phyloP scores from a whole-genome alignment of 2,113 vertebrate genomes.

The Egretta garzetta region DNA sequence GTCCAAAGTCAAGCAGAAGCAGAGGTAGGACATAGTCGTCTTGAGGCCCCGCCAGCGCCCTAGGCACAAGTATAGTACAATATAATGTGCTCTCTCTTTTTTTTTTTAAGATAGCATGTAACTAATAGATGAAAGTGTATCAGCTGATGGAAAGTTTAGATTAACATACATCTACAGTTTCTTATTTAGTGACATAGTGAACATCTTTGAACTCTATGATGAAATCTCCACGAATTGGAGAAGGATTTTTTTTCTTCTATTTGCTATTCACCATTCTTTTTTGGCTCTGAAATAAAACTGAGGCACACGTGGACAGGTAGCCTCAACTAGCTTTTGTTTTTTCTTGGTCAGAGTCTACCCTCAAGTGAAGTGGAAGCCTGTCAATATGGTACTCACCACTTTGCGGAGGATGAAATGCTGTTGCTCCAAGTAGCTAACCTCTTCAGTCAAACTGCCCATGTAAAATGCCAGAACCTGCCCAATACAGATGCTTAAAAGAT shows the following conservation, averaged over 20 bases:
- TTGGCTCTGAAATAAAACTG: background rate
- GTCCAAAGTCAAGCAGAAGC: background rate
- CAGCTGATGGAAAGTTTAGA: background rate
- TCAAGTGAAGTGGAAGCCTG: background rate
- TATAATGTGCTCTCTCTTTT: too few relatives aligned
- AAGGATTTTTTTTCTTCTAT: background rate
- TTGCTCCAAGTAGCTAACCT: background rate
- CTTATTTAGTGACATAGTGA: background rate
- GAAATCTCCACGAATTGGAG: background rate
- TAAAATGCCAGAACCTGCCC: background rate
- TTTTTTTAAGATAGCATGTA: background rate
- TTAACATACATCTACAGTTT: background rate
- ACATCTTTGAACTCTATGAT: background rate
- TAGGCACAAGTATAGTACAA: background rate
- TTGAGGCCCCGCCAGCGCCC: background rate
- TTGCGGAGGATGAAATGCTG: background rate
- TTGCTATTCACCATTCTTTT: background rate
- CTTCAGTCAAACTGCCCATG: background rate
- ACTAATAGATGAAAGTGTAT: background rate
- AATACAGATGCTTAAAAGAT: background rate
- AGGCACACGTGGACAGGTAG: too few relatives aligned
- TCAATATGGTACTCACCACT: background rate
- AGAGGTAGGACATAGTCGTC: background rate
- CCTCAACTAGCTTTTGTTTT: background rate
- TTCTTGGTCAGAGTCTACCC: background rate